Conservation (phyloP, 53 echinoderm and acorn worm species). For the Holothuria leucospilota region DNA sequence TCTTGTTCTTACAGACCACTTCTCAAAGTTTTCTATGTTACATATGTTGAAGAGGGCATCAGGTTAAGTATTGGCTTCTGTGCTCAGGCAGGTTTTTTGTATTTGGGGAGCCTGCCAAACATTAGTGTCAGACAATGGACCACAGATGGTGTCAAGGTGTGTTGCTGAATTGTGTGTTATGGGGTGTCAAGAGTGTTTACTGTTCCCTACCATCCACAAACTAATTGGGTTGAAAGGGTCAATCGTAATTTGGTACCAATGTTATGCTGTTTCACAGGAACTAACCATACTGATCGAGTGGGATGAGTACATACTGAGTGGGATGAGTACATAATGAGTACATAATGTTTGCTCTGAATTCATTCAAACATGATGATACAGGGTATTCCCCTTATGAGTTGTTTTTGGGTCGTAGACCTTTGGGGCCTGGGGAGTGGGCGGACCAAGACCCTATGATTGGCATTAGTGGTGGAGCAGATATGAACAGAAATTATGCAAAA, state of each 20-base stretch:
- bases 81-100: neutral
- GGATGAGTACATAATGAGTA: too few species aligned
- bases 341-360: slow-evolving; percentile 60
- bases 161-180: slow-evolving; percentile 56
- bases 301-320: slow-evolving; percentile 57
- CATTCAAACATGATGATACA: slow-evolving; percentile 58
- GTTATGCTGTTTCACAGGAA: slow-evolving; percentile 10
- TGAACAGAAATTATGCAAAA: neutral
- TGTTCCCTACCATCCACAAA: too few species aligned
- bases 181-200: slow-evolving; percentile 50
- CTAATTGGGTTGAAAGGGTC: too few species aligned
- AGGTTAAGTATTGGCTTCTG: slow-evolving; percentile 32
- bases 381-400: slow-evolving; percentile 39
- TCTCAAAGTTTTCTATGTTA: too few species aligned
- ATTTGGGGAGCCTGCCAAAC: slow-evolving; percentile 54
- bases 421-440: slow-evolving; percentile 23
- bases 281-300: slow-evolving; percentile 26
- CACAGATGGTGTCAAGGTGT: slow-evolving; percentile 53
- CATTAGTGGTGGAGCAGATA: slow-evolving; percentile 7
- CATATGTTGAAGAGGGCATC: slow-evolving; percentile 47
- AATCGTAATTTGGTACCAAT: slow-evolving; percentile 61
- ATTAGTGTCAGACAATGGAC: slow-evolving; percentile 70
- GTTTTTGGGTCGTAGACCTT: neutral
- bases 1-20: too few species aligned
- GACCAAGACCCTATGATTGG: neutral